Evolutionary conservation across 30 jellyfish, hydroid and myxozoan species (phyloP), one percentile per base, ranked within the genome.

Genomic region (Phacellophora camtschatica): DNA sequence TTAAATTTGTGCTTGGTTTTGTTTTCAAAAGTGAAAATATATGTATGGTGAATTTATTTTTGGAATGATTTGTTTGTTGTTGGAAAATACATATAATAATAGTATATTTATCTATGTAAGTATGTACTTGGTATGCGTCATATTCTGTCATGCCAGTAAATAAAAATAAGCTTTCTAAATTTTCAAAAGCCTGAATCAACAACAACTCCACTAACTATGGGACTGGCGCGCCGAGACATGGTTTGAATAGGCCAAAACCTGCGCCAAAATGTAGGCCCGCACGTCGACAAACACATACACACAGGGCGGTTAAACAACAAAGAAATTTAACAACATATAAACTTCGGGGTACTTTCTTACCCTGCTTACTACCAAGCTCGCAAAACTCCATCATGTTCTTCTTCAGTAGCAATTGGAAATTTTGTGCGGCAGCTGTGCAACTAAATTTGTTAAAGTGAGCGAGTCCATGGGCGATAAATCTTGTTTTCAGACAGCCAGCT

Each of bases 161-260:
- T 11, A 18, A 37, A 42, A 30, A 11, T 33, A 13, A 34, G 45
- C 19, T 19, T 15, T 25, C 20, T 23, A 12, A 36, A 30, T 30
- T 67, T 25, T 39, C 18, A n/a, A 27, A 20, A 18, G 39, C 11
- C 27, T 16, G 39, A 39, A 15, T 11, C n/a, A n/a, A n/a, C n/a
- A n/a, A n/a, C n/a, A n/a, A n/a, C n/a, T n/a, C n/a, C n/a, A n/a
- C n/a, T n/a, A n/a, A n/a, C n/a, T n/a, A n/a, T 73, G 62, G 86
- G 86, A 51, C 86, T 73, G 86, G 86, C 86, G 86, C 88, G 71
- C 55, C 57, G 71, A 19, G 45, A 74, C 61, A 18, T 80, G 91
- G 65, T 50, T 62, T 64, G 77, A 66, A 83, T 80, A 80, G 91
- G 91, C 91, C 91, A 77, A 80, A 63, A 33, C 89, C 39, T 34